phyloP scores from a whole-genome alignment of 1,140 invertebrate genomes.

The Dufourea novaeangliae region DNA sequence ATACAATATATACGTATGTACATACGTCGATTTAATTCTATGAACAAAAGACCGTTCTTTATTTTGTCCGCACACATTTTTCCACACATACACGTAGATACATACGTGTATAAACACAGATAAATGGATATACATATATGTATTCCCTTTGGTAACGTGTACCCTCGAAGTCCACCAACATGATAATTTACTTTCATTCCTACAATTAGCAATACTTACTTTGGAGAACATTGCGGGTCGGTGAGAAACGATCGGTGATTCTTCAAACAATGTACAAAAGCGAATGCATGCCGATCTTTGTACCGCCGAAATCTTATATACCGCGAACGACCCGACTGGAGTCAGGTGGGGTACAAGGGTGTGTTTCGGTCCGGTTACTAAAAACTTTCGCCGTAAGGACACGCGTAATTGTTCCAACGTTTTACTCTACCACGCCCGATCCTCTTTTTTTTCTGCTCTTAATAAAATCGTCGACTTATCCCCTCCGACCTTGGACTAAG shows the following conservation, averaged over 20 bases:
- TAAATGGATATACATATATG: not conserved
- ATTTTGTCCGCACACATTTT: no score
- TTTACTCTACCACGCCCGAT: conserved; percentile 34
- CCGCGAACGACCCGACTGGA: not conserved
- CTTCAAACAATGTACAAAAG: conserved; percentile 31
- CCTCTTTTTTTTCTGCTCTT: not conserved
- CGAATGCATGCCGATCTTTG: conserved; percentile 26
- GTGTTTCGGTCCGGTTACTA: conserved; percentile 20
- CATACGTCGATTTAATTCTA: no score
- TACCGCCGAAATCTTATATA: conserved; percentile 50
- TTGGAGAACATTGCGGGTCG: conserved; percentile 56
- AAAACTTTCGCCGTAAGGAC: conserved; percentile 39
- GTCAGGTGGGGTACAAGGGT: conserved; percentile 44
- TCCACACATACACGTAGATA: no score
- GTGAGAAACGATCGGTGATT: conserved; percentile 37
- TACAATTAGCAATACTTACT: conserved; percentile 56
- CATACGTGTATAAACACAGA: not conserved
- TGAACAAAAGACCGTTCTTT: no score
- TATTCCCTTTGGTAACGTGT: not conserved
- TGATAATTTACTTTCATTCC: no score
- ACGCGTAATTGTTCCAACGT: conserved; percentile 9
- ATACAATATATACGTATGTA: no score
- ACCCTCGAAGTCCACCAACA: no score
- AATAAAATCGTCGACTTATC: conserved; percentile 23
- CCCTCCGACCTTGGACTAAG: conserved; percentile 42